Percentiles rank a stretch among this genome's conserved stretches.
These are phyloP conservation scores for Calephelis nemesis DNA, from an alignment of 1,140 invertebrate genomes.

Conservation along the genomic window DNA sequence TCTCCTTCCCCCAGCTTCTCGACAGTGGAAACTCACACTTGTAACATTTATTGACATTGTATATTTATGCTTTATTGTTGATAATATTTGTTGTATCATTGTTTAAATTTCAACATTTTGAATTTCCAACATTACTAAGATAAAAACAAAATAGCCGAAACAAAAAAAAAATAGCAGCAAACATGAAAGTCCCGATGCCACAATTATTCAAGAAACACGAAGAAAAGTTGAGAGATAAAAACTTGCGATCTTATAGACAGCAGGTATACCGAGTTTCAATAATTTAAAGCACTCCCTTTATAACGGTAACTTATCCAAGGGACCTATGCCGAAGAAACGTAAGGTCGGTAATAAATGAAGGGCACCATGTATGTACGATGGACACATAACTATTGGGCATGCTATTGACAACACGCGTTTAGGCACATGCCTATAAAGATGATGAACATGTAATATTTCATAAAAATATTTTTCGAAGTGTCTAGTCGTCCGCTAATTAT, in stretches of 20 bases:
- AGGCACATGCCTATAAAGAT: background rate
- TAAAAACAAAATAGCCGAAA: background rate
- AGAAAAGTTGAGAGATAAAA: background rate
- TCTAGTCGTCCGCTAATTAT: too few relatives aligned
- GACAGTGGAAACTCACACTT: background rate
- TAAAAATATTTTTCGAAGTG: background rate
- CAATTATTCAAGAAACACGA: too few relatives aligned
- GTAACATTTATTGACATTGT: background rate
- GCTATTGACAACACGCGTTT: too few relatives aligned
- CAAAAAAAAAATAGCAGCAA: background rate
- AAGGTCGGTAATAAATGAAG: too few relatives aligned
- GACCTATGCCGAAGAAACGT: background rate
- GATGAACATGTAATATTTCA: background rate
- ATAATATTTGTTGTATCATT: constrained; percentile 1
- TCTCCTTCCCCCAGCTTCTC: background rate
- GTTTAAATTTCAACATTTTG: background rate
- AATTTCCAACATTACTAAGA: background rate
- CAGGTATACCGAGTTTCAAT: background rate
- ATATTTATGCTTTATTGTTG: background rate
- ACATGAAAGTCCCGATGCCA: too few relatives aligned
- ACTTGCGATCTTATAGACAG: background rate
- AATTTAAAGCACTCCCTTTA: background rate
- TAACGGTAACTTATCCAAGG: constrained; percentile 2
- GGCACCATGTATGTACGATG: too few relatives aligned
- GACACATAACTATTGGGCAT: too few relatives aligned